A percentile compares a stretch with the other conserved stretches of the same genome.
phyloP scores from a whole-genome alignment of 1,140 invertebrate genomes.

The Patella vulgata region DNA sequence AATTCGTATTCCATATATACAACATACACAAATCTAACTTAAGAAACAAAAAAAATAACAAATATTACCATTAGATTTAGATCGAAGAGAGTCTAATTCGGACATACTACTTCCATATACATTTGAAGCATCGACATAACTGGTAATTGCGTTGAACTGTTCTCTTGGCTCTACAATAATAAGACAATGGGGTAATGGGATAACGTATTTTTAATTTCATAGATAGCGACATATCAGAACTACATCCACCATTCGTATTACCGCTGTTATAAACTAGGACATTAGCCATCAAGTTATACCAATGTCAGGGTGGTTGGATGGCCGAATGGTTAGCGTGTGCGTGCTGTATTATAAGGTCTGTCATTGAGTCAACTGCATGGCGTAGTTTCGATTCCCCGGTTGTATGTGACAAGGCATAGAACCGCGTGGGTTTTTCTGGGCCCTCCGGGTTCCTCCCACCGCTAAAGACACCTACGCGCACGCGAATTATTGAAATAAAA shows the following conservation, averaged over 20 bases:
- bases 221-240: conserved; percentile 1
- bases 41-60: too few relatives aligned
- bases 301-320: too few relatives aligned
- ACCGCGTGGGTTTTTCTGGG: too few relatives aligned
- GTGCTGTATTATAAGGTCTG: too few relatives aligned
- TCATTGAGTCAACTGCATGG: too few relatives aligned
- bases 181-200: neutral
- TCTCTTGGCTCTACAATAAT: conserved; percentile 74
- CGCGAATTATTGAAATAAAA: too few relatives aligned
- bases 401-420: neutral
- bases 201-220: neutral
- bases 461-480: too few relatives aligned
- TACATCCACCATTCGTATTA: neutral
- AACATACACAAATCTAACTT: too few relatives aligned
- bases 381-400: neutral
- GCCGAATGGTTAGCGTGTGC: too few relatives aligned
- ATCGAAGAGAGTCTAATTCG: conserved; percentile 70
- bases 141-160: conserved; percentile 96
- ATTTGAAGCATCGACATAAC: conserved; percentile 94
- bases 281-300: neutral
- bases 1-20: too few relatives aligned
- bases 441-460: too few relatives aligned
- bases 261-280: neutral
- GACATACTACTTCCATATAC: conserved; percentile 91
- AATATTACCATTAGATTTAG: conserved; percentile 29